Percentiles rank a stretch among this genome's conserved stretches.
Evolutionary conservation across 2,888 invertebrate genomes (phyloP).

Genomic region (Lottia gigantea): DNA sequence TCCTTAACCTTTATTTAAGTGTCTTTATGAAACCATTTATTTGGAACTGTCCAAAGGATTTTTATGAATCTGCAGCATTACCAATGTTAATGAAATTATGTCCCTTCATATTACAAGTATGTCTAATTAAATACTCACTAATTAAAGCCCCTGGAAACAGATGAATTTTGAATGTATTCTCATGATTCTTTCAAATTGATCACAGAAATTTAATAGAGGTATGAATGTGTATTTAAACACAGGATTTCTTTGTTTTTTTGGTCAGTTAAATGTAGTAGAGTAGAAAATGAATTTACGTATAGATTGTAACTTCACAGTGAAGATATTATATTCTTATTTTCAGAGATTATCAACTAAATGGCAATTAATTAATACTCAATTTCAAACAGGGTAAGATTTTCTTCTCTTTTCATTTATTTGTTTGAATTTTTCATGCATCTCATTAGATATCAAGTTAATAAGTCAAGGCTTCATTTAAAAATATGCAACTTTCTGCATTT

Average conservation of each 20-base stretch:
- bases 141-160: no score
- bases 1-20: constrained; percentile 67
- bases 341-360: constrained; percentile 62
- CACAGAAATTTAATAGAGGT: no score
- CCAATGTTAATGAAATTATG: constrained; percentile 83
- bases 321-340: constrained; percentile 27
- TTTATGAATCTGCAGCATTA: constrained; percentile 80
- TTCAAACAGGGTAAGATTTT: constrained; percentile 49
- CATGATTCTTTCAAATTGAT: constrained; percentile 17
- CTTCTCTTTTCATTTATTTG: background rate
- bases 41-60: constrained; percentile 85
- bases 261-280: no score
- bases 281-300: no score
- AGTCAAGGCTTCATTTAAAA: no score
- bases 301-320: no score
- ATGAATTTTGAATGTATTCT: background rate
- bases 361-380: constrained; percentile 58
- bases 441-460: background rate
- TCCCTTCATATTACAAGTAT: constrained; percentile 74
- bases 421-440: background rate
- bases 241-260: no score
- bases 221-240: no score
- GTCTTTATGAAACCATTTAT: constrained; percentile 88
- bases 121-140: constrained; percentile 16
- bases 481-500: no score